Evolutionary conservation across 2,888 invertebrate genomes (phyloP).

Genomic region (Koerneria pararmatus): DNA sequence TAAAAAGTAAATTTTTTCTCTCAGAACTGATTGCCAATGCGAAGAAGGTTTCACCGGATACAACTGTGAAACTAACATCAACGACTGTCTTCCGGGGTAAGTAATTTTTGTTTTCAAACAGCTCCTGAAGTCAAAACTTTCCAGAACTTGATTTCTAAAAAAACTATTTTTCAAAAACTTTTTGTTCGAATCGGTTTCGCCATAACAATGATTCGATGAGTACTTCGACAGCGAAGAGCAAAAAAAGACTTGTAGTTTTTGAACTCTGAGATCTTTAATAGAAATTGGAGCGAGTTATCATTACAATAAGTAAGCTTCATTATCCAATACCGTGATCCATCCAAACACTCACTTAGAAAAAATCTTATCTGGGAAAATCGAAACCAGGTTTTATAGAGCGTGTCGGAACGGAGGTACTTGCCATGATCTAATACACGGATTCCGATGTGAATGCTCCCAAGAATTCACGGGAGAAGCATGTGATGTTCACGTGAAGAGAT

Average conservation of each 20-base stretch:
- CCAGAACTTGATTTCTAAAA: too few species aligned
- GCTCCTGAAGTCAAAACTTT: too few species aligned
- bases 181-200: too few species aligned
- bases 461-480: slow-evolving; percentile 85
- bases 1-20: slow-evolving; percentile 70
- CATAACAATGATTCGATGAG: too few species aligned
- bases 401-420: slow-evolving; percentile 87
- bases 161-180: too few species aligned
- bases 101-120: too few species aligned
- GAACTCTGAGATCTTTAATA: too few species aligned
- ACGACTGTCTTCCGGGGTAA: slow-evolving; percentile 77
- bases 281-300: too few species aligned
- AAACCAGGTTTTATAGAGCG: slow-evolving; percentile 21
- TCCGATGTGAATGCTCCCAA: slow-evolving; percentile 83
- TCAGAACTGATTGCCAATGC: slow-evolving; percentile 82
- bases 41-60: slow-evolving; percentile 68
- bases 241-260: too few species aligned
- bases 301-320: too few species aligned
- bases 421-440: slow-evolving; percentile 80
- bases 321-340: too few species aligned
- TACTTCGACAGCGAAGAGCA: too few species aligned
- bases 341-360: background rate
- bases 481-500: slow-evolving; percentile 68
- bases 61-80: slow-evolving; percentile 74
- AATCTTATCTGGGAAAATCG: background rate